Base-by-base conservation (phyloP, 2,797 vertebrate genomes). In the Cheirogaleus major region DNA sequence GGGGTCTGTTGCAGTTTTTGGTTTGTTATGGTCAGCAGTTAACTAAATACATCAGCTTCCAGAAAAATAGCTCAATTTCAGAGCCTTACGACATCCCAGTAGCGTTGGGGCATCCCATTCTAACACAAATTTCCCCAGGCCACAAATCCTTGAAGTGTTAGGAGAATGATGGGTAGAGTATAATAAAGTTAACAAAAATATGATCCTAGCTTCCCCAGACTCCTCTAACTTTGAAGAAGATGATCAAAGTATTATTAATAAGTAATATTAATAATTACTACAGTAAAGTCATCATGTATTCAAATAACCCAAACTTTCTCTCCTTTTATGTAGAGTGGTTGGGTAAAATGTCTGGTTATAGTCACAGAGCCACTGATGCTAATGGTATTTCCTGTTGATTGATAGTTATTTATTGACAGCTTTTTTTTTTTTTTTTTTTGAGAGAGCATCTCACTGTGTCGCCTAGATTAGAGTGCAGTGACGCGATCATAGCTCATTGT, bases 51-150 rank as follows among this genome's bases (percentile, higher is more conserved):
- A 70, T 84, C 20, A 32, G 38, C 27, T 93, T 93, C 86, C 45
- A 61, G 35, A 69, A 96, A 92, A 73, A 10, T 7, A 88, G 23
- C 41, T 50, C 4, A 48, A 27, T 96, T 92, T 97, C n/a, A 80
- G 72, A 91, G 41, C n/a, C 48, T 95, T 69, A 78, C 70, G 65
- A 59, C 4, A 57, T 83, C 78, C 22, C 48, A 94, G 73, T 27
- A 65, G 25, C 22, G 73, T 69, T 52, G 63, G 48, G 43, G 14
- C 61, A 35, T 57, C 17, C 52, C 69, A 45, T 35, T 75, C 75
- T 70, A 70, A 88, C 30, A 78, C 41, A 72, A 55, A 84, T 67
- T 67, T 96, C 79, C n/a, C 52, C 9, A 65, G n/a, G 14, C 38
- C 43, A 93, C 30, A 59, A 14, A 81, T 92, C 48, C 73, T 94